phyloP scores from a whole-genome alignment of 2,888 invertebrate species.

The Agonopterix heracliana region DNA sequence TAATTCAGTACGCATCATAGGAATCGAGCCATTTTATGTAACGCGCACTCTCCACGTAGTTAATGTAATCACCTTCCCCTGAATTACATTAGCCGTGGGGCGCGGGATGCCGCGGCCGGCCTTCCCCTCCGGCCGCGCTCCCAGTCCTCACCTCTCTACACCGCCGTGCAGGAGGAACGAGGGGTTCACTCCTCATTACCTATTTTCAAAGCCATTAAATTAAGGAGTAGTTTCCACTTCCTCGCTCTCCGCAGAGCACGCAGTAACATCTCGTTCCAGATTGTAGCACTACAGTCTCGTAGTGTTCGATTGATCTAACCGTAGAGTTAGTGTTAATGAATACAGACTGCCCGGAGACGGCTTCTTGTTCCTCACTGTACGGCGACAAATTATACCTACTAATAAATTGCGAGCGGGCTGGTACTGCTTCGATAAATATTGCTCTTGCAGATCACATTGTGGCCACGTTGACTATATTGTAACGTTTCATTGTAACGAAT shows the following conservation, averaged over 20 bases:
- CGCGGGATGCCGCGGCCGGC: slow-evolving; percentile 22
- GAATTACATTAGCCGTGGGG: slow-evolving; percentile 55
- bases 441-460: slow-evolving; percentile 56
- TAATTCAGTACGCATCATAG: slow-evolving; percentile 75
- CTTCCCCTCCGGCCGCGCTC: slow-evolving; percentile 20
- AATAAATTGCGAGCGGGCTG: slow-evolving; percentile 58
- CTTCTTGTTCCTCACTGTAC: slow-evolving; percentile 14
- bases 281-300: background rate
- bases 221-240: too few species aligned
- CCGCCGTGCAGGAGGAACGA: background rate
- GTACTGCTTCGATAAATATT: slow-evolving; percentile 65
- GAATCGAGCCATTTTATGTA: slow-evolving; percentile 77
- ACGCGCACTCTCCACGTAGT: slow-evolving; percentile 67
- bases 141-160: background rate
- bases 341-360: background rate
- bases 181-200: background rate
- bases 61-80: slow-evolving; percentile 69
- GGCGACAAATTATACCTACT: slow-evolving; percentile 20
- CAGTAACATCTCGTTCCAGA: too few species aligned
- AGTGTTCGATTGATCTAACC: too few species aligned
- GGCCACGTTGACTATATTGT: slow-evolving; percentile 37
- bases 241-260: too few species aligned
- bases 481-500: slow-evolving; percentile 45
- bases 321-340: too few species aligned
- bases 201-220: background rate